Evolutionary conservation across 2,113 vertebrate species (phyloP).

Genomic region (Alaudala cheleensis): DNA sequence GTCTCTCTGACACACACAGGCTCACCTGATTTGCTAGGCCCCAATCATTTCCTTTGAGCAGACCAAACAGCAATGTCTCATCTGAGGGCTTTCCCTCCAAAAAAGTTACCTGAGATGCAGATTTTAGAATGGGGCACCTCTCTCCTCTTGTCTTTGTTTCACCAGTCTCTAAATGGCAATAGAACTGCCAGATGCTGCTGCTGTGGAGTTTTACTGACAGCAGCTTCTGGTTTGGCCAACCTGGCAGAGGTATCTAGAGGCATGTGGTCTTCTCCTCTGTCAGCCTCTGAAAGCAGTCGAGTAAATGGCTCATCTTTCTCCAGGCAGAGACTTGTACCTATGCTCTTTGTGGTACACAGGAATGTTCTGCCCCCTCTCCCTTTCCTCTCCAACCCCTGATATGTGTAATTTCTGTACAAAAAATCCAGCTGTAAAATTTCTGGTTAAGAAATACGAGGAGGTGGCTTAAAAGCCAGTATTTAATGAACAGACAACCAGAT

Average conservation of each 20-base stretch:
- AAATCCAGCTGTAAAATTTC: conserved; percentile 42
- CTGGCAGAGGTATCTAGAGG: conserved; percentile 1
- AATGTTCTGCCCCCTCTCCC: conserved; percentile 16
- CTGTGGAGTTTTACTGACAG: conserved; percentile 28
- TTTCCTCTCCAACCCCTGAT: conserved; percentile 51
- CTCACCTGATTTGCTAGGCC: neutral
- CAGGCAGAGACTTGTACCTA: conserved; percentile 38
- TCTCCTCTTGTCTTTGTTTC: neutral
- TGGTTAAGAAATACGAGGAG: conserved; percentile 28
- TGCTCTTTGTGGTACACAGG: conserved; percentile 15
- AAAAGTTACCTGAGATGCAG: neutral
- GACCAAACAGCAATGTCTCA: neutral
- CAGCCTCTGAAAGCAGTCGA: conserved; percentile 47
- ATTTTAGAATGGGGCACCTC: neutral
- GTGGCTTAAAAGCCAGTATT: conserved; percentile 35
- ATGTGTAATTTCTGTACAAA: conserved; percentile 47
- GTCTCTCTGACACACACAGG: conserved; percentile 30
- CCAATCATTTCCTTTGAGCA: neutral
- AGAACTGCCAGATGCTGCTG: conserved; percentile 10
- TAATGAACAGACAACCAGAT: neutral
- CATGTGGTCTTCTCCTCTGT: neutral
- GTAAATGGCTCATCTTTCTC: conserved; percentile 38
- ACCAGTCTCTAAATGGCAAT: neutral
- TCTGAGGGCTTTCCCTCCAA: neutral
- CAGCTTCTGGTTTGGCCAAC: conserved; percentile 38